These are phyloP conservation scores for Platichthys flesus DNA, from an alignment of 2,113 vertebrate species.

Conservation along the genomic window DNA sequence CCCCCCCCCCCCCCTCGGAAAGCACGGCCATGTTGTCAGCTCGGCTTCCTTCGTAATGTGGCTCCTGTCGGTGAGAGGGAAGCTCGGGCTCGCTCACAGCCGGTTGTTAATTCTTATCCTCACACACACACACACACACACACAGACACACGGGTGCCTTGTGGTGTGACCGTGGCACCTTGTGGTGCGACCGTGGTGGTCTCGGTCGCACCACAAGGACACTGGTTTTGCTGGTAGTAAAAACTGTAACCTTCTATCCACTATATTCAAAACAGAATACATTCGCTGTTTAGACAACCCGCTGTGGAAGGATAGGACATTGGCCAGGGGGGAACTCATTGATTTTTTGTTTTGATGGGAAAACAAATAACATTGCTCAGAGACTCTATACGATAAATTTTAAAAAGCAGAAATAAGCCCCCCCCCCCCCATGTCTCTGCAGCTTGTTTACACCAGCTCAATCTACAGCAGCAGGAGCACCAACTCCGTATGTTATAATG, in stretches of 20 bases:
- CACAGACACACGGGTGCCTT: too few species aligned
- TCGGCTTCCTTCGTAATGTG: slow-evolving; percentile 68
- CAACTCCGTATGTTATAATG: not conserved
- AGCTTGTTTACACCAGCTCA: slow-evolving; percentile 35
- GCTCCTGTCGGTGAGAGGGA: slow-evolving; percentile 38
- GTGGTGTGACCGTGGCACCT: too few species aligned
- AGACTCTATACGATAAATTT: not conserved
- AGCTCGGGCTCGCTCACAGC: slow-evolving; percentile 42
- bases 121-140: slow-evolving; percentile 25
- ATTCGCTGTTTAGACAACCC: too few species aligned
- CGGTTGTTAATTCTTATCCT: slow-evolving; percentile 65
- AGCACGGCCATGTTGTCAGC: slow-evolving; percentile 44
- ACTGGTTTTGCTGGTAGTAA: too few species aligned
- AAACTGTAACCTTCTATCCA: too few species aligned
- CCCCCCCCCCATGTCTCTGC: not conserved
- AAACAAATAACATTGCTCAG: too few species aligned
- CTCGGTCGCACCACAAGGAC: too few species aligned
- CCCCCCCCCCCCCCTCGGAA: slow-evolving; percentile 42
- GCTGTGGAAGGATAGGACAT: too few species aligned
- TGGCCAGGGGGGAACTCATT: too few species aligned
- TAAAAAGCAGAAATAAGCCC: not conserved
- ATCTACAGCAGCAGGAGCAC: not conserved
- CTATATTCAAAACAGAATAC: too few species aligned
- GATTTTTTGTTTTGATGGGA: too few species aligned
- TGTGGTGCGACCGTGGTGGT: too few species aligned